phyloP scores from a whole-genome alignment of 1,140 invertebrate species.

The Tigriopus japonicus region DNA sequence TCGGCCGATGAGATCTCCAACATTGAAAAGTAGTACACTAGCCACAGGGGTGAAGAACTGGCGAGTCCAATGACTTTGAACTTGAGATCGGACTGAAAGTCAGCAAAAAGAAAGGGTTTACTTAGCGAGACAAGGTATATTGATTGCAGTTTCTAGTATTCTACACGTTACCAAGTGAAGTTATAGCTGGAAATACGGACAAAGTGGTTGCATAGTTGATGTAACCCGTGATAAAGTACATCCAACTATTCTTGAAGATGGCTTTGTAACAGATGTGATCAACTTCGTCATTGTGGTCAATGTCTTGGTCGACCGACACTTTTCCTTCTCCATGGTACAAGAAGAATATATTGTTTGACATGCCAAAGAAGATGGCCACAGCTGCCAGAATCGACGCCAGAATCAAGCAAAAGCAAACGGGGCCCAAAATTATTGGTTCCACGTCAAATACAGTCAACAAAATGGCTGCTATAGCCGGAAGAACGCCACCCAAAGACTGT shows the following conservation, averaged over 20 bases:
- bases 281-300: not conserved
- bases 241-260: not conserved
- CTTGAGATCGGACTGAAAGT: not conserved
- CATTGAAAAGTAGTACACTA: slow-evolving; percentile 72
- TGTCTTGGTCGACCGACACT: not conserved
- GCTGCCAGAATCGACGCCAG: not conserved
- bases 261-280: not conserved
- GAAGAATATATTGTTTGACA: not conserved
- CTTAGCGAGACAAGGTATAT: not conserved
- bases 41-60: slow-evolving; percentile 67
- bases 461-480: not conserved
- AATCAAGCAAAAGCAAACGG: not conserved
- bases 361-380: not conserved
- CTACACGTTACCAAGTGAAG: no score
- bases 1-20: slow-evolving; percentile 68
- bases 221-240: not conserved
- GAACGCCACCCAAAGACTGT: not conserved
- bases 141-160: no score
- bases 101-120: not conserved
- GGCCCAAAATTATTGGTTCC: not conserved
- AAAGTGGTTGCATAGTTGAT: not conserved
- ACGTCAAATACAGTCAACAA: not conserved
- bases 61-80: not conserved
- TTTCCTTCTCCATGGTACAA: not conserved
- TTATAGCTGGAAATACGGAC: not conserved